Base-by-base conservation (phyloP, 2,797 vertebrate genomes). In the Coreius guichenoti region DNA sequence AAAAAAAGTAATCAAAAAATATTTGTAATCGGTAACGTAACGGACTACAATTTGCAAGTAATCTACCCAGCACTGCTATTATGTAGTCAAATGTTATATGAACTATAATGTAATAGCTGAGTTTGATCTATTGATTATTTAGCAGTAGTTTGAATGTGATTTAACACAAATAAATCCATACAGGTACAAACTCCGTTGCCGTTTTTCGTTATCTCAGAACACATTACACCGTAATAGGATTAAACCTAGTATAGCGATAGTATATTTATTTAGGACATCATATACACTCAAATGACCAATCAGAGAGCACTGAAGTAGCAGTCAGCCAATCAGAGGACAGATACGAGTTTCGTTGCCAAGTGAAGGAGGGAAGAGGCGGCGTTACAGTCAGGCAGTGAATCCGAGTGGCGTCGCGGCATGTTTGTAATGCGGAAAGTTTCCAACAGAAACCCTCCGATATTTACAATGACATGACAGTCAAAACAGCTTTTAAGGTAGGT, bases 361-460 rank as follows among this genome's bases (percentile, higher is more conserved):
- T 1, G 45, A 80, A 29, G n/a, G 9, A 45, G n/a, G 47, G 3
- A 16, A 78, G 54, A 58, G 17, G 16, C 14, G 70, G 43, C 16
- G 6, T 4, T 9, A 81, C 88, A 92, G 93, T 93, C 92, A 93
- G 94, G 94, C 94, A 95, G 90, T 90, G 47, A 54, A 23, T 3
- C 1, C 14, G 6, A 54, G 45, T 33, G 1, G 21, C 29, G 1
- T 80, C 4, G 43, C 0, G 8, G 21, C 9, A 16, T 39, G 31
- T 54, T 39, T 72, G 49, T 14, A 8, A 0, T 14, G 31, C 3
- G 26, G n/a, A 23, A 58, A 43, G 33, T 26, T 70, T 70, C 9
- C 9, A 23, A 7, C 36, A 5, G 33, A 82, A 58, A 33, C 31
- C 7, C 2, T 61, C 36, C 2, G 11, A 23, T 23, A 2, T 47